Base-by-base conservation (phyloP, 2,888 invertebrate species). In the Macaria liturata region DNA sequence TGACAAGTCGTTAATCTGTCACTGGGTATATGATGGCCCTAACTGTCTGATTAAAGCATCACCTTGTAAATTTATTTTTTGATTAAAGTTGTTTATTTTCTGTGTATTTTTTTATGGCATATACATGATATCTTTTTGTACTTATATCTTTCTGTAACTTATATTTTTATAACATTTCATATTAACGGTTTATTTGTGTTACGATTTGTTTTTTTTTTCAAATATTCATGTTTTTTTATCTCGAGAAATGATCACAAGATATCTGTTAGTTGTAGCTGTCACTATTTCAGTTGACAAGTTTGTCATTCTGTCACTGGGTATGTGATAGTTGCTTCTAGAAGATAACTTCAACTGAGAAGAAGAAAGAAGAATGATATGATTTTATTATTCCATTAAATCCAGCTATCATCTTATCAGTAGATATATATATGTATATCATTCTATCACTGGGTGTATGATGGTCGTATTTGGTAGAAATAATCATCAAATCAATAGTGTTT, bases 1-100 rank as follows among this genome's bases (percentile, higher is more conserved):
- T 43, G 60, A 50, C 56, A 57, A 2, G 57, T 64, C 44, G 44
- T 2, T 34, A 32, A 59, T 60, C 54, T 61, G 55, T 59, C 64
- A 64, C 64, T 64, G 64, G 64, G 58, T 45, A 43, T 49, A 32
- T 57, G 52, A 61, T 52, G 52, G 54, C 43, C 44, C 32, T 8
- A 43, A 40, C 34, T 54, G 47, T 40, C 42, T 53, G 55, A 47
- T 37, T 31, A 2, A 20, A 20, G 20, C 20, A 2, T 20, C 20
- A 20, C 1, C 20, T 20, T 2, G 20, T 20, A 20, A 20, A 20
- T 1, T n/a, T 1, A 20, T 20, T 20, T 20, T 20, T 20, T 20
- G 1, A 20, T 20, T 2, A 20, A 20, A 1, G 20, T 20, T 20
- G 20, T 20, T 20, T 20, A 20, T 20, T 20, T 20, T 20, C 2